These are phyloP conservation scores for Eudasyphora cyanicolor DNA, from an alignment of 2,888 invertebrate genomes.

Conservation along the genomic window DNA sequence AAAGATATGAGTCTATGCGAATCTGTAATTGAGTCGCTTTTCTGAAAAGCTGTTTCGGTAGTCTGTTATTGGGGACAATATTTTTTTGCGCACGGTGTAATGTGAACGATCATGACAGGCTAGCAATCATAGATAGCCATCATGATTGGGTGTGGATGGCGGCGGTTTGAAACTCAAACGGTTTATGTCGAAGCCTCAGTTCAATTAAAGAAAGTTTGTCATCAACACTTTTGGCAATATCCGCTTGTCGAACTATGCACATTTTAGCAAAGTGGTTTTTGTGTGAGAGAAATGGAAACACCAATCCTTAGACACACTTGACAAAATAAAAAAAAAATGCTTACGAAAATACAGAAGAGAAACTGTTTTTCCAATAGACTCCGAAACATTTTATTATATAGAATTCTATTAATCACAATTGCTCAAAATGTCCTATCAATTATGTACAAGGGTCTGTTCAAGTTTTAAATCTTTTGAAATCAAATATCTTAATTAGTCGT, in stretches of 20 bases:
- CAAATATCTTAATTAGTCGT: no score
- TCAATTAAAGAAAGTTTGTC: constrained; percentile 43
- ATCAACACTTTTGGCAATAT: constrained; percentile 26
- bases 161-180: not conserved
- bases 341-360: no score
- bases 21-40: constrained; percentile 1
- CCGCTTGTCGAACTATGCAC: not conserved
- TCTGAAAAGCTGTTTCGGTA: constrained; percentile 49
- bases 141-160: constrained; percentile 17
- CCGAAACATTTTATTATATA: no score
- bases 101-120: not conserved
- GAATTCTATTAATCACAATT: no score
- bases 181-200: constrained; percentile 13
- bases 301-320: no score
- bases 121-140: not conserved
- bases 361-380: no score
- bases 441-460: no score
- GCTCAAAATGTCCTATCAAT: no score
- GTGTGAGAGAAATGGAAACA: no score
- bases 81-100: not conserved
- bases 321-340: no score
- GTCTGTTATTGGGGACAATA: constrained; percentile 54
- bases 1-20: not conserved
- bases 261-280: no score
- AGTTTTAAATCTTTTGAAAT: no score